These are phyloP conservation scores for Ivindomyrus marchei DNA, from an alignment of 2,113 vertebrate genomes.

Conservation along the genomic window DNA sequence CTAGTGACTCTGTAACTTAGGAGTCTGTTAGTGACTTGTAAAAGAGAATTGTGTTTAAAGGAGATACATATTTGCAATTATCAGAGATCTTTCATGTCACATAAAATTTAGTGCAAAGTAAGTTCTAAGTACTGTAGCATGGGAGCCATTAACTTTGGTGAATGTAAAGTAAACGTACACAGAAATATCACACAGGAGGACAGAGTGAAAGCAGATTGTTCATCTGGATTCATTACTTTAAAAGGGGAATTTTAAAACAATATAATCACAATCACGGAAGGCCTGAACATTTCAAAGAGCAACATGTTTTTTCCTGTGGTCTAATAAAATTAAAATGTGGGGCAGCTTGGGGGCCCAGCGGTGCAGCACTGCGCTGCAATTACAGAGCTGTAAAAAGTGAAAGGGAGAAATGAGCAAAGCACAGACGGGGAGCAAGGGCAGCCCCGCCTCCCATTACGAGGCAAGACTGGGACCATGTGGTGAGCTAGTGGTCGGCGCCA, in stretches of 20 bases:
- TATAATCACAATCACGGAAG: constrained; percentile 61
- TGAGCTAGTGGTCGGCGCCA: constrained; percentile 39
- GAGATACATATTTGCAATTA: neutral
- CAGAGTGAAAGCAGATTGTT: constrained; percentile 52
- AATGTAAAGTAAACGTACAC: constrained; percentile 31
- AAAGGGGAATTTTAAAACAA: constrained; percentile 30
- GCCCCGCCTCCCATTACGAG: constrained; percentile 69
- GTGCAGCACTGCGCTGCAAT: constrained; percentile 60
- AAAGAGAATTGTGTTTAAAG: neutral
- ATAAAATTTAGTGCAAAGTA: constrained; percentile 17
- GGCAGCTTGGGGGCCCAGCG: constrained; percentile 52
- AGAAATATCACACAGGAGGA: constrained; percentile 31
- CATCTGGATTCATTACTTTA: constrained; percentile 64
- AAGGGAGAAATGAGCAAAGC: constrained; percentile 35
- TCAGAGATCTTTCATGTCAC: constrained; percentile 17
- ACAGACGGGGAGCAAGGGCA: constrained; percentile 30
- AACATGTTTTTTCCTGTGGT: constrained; percentile 76
- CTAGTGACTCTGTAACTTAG: neutral
- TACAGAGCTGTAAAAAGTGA: constrained; percentile 65
- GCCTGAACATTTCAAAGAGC: constrained; percentile 69
- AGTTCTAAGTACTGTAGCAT: neutral
- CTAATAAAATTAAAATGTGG: constrained; percentile 69
- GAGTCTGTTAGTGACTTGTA: neutral
- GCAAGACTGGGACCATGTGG: constrained; percentile 85
- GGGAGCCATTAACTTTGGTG: constrained; percentile 25